These are phyloP conservation scores for Erythrolamprus reginae DNA, from an alignment of 2,113 vertebrate genomes.

Conservation along the genomic window DNA sequence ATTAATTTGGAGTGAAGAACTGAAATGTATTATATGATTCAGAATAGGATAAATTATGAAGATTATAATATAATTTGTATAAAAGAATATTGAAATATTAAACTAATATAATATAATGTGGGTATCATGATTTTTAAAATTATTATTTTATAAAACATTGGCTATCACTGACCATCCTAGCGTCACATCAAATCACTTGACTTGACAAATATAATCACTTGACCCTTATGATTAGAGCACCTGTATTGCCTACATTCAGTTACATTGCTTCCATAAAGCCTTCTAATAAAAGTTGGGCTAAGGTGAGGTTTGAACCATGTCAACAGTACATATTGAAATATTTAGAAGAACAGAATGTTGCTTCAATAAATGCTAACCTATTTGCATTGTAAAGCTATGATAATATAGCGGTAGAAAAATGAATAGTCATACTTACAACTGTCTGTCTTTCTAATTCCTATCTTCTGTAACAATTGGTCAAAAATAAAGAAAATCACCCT, in stretches of 20 bases:
- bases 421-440: not conserved
- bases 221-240: not conserved
- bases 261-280: not conserved
- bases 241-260: not conserved
- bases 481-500: not conserved
- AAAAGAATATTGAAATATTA: not conserved
- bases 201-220: too few species aligned
- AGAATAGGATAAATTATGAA: not conserved
- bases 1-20: not conserved
- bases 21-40: constrained; percentile 8
- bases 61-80: not conserved
- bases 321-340: not conserved
- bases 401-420: not conserved
- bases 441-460: not conserved
- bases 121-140: not conserved
- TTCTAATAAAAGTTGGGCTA: not conserved
- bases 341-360: not conserved
- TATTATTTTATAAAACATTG: not conserved
- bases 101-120: not conserved
- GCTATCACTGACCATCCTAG: not conserved
- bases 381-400: not conserved
- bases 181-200: not conserved
- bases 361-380: not conserved
- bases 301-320: not conserved
- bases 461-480: not conserved